phyloP scores from a whole-genome alignment of 2,797 vertebrate genomes.

The Clarias pachynema region DNA sequence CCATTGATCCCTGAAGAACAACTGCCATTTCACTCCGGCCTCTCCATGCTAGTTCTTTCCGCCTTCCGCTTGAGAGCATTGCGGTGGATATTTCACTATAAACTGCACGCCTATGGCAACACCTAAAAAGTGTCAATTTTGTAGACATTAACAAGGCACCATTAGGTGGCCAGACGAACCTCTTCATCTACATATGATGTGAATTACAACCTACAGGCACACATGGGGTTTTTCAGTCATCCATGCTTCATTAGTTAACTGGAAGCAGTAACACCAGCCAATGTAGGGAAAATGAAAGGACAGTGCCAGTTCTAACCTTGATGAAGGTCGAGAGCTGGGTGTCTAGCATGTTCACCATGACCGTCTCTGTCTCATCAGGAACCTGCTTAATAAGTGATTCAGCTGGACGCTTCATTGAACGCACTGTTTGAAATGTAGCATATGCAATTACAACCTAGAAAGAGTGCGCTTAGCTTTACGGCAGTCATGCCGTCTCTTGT shows the following conservation, averaged over 20 bases:
- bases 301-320: constrained; percentile 56
- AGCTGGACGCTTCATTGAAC: constrained; percentile 54
- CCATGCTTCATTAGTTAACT: constrained; percentile 58
- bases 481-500: constrained; percentile 23
- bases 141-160: constrained; percentile 55
- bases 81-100: constrained; percentile 35
- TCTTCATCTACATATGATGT: constrained; percentile 57
- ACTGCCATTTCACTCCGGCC: constrained; percentile 59
- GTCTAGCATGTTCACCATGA: constrained; percentile 39
- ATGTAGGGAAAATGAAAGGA: constrained; percentile 46
- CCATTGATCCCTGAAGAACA: constrained; percentile 67
- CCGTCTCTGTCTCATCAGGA: constrained; percentile 54
- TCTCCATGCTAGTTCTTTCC: constrained; percentile 38
- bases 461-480: constrained; percentile 33
- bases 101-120: constrained; percentile 30
- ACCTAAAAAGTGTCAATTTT: constrained; percentile 33
- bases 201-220: constrained; percentile 61
- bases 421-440: constrained; percentile 55
- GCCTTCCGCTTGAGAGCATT: constrained; percentile 38
- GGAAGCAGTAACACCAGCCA: constrained; percentile 35
- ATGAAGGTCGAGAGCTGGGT: constrained; percentile 54
- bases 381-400: constrained; percentile 56
- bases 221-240: constrained; percentile 60
- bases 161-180: constrained; percentile 54
- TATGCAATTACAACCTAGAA: constrained; percentile 53